A percentile compares a stretch with the other conserved stretches of the same genome.
These are phyloP conservation scores for Peromyscus aztecus DNA, from an alignment of 2,797 vertebrate genomes.

Conservation along the genomic window DNA sequence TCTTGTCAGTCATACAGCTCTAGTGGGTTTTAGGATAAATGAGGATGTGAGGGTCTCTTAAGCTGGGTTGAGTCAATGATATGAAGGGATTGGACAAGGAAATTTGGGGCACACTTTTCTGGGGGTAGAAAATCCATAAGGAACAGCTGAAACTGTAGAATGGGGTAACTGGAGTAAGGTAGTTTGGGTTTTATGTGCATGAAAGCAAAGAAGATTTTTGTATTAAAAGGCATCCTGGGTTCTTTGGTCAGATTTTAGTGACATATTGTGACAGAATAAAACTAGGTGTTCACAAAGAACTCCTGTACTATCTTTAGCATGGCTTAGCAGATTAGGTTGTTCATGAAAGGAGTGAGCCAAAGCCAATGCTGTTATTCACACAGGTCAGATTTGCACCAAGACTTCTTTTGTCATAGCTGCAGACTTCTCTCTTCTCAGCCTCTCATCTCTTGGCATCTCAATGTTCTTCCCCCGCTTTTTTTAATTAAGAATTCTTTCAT, in stretches of 20 bases:
- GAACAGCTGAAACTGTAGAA: not conserved
- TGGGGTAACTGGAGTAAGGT: not conserved
- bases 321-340: not conserved
- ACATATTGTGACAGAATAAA: not conserved
- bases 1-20: not conserved
- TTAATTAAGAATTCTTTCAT: too few species aligned
- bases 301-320: slow-evolving; percentile 24
- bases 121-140: not conserved
- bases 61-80: not conserved
- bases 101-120: not conserved
- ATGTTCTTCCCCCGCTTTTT: not conserved
- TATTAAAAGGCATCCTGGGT: slow-evolving; percentile 24
- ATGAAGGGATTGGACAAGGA: not conserved
- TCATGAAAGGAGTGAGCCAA: not conserved
- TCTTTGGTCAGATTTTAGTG: slow-evolving; percentile 33
- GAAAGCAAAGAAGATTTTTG: slow-evolving; percentile 59
- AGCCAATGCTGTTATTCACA: slow-evolving; percentile 4
- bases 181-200: not conserved
- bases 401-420: not conserved
- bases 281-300: not conserved
- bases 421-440: not conserved
- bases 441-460: not conserved
- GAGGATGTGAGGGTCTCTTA: not conserved
- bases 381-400: not conserved
- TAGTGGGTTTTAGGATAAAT: slow-evolving; percentile 24